phyloP scores from a whole-genome alignment of 2,113 vertebrate species.

The Pelmatolapia mariae region DNA sequence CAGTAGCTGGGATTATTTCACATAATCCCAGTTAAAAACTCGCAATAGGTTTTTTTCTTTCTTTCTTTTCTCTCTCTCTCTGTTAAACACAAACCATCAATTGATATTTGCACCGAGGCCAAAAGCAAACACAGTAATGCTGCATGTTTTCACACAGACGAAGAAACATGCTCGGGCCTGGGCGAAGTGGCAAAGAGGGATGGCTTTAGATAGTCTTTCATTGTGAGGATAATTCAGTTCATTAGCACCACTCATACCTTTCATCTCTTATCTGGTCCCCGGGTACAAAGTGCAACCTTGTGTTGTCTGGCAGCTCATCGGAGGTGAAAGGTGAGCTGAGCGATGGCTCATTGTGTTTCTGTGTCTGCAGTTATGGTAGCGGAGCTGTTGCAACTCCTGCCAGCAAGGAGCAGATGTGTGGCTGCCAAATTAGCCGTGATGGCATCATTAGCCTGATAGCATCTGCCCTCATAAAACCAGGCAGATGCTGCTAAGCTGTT shows the following conservation, averaged over 20 bases:
- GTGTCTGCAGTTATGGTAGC: conserved; percentile 1
- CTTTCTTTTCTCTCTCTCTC: background rate
- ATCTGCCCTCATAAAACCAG: background rate
- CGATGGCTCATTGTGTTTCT: conserved; percentile 37
- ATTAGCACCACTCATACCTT: conserved; percentile 31
- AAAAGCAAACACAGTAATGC: background rate
- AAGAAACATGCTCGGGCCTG: conserved; percentile 1
- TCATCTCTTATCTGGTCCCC: conserved; percentile 41
- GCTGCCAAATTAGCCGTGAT: conserved; percentile 49
- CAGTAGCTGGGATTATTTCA: background rate
- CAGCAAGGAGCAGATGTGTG: conserved; percentile 27
- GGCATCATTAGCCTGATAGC: conserved; percentile 35
- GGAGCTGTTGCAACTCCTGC: background rate
- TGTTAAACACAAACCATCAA: background rate
- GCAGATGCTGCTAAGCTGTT: background rate
- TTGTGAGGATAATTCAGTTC: conserved; percentile 15
- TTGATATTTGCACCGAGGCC: background rate
- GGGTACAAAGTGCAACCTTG: conserved; percentile 30
- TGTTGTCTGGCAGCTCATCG: conserved; percentile 31
- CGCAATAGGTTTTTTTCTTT: too few relatives aligned
- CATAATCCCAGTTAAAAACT: background rate
- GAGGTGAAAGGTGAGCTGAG: conserved; percentile 51
- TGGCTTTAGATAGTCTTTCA: conserved; percentile 22
- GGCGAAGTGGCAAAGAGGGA: background rate
- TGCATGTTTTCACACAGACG: background rate